A percentile compares a stretch with the other conserved stretches of the same genome.
Evolutionary conservation across 2,797 vertebrate species (phyloP).

Genomic region (Chelon auratus): DNA sequence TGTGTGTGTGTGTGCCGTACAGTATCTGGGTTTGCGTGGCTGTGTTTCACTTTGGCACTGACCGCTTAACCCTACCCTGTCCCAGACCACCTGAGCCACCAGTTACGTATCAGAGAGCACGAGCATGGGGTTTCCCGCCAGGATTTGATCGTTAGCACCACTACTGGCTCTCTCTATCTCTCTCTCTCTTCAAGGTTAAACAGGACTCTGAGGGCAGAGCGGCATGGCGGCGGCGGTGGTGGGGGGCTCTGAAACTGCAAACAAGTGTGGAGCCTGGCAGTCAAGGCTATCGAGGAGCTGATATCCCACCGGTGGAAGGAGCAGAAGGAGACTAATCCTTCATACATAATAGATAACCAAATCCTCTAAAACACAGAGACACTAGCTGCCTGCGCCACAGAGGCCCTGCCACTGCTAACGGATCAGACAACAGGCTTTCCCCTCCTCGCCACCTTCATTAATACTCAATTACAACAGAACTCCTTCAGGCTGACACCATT

Average conservation of each 20-base stretch:
- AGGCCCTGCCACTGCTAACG: slow-evolving; percentile 76
- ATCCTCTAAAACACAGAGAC: slow-evolving; percentile 84
- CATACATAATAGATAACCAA: slow-evolving; percentile 88
- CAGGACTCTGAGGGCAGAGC: slow-evolving; percentile 61
- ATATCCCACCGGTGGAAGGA: slow-evolving; percentile 70
- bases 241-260: slow-evolving; percentile 64
- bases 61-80: slow-evolving; percentile 55
- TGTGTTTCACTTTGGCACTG: slow-evolving; percentile 41
- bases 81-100: slow-evolving; percentile 67
- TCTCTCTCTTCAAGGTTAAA: slow-evolving; percentile 78
- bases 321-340: slow-evolving; percentile 83
- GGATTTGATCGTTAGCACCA: slow-evolving; percentile 65
- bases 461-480: slow-evolving; percentile 80
- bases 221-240: slow-evolving; percentile 17
- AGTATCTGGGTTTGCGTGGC: slow-evolving; percentile 25
- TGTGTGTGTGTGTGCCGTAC: slow-evolving; percentile 26
- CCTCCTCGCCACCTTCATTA: slow-evolving; percentile 76
- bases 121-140: slow-evolving; percentile 51
- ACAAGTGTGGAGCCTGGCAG: slow-evolving; percentile 74
- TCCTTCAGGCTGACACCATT: slow-evolving; percentile 62
- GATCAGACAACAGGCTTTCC: slow-evolving; percentile 76
- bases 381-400: slow-evolving; percentile 70
- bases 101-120: slow-evolving; percentile 60
- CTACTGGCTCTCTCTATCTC: slow-evolving; percentile 46
- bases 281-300: slow-evolving; percentile 76